Evolutionary conservation across 2,113 vertebrate species (phyloP), one percentile per base, ranked within the genome.

Genomic region (Notiomystis cincta): DNA sequence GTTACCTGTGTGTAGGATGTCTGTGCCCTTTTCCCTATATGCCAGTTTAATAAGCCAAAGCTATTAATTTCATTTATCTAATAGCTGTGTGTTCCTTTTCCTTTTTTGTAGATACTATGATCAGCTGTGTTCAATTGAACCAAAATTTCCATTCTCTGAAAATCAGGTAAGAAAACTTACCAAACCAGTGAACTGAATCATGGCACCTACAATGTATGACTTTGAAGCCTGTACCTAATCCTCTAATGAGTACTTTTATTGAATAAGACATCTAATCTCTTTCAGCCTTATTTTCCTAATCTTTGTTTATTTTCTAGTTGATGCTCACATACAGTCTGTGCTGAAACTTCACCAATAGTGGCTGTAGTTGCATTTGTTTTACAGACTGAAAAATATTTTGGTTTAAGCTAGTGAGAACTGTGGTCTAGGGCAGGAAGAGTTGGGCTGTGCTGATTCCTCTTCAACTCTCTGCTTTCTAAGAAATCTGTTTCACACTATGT

Each of bases 71-170:
- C 3, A 13, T 92, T 47, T 38, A 15, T 56, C 53, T 79, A 73
- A 93, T 57, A 38, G 15, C 15, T 66, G 11, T 56, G 42, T 82
- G 4, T 58, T 62, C 2, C 0, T 53, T 67, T 90, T 95, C 50
- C 60, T 85, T 96, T 75, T 35, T 83, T 94, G 10, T 97, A 99
- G 99, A 96, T 99, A 99, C 92, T 99, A 99, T 93, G 99, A 99
- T 96, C 99, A 99, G 53, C 98, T 99, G 60, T 99, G 99, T 98
- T 95, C 99, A 50, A 98, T 99, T 60, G 99, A 99, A 94, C 98
- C 99, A 61, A 99, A 99, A 97, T 99, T 99, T 95, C 99, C 99
- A 64, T 99, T 99, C 98, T 98, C 98, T 95, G 99, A 99, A 98
- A 99, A 99, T 96, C 99, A 99, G 98, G 99, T 99, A 98, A 98